phyloP scores from a whole-genome alignment of 2,888 invertebrate genomes.

The Dicycla oo region DNA sequence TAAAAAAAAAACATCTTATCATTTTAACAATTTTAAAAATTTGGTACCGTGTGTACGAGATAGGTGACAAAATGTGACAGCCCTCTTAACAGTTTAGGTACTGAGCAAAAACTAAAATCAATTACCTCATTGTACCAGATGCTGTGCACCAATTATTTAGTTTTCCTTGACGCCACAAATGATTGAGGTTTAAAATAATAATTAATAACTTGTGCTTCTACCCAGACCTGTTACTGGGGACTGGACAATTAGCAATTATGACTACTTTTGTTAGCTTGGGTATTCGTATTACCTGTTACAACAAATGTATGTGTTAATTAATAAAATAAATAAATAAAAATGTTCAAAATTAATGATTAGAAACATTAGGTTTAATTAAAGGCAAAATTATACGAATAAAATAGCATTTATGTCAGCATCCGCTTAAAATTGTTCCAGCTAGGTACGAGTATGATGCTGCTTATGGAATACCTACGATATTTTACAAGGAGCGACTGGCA shows the following conservation, averaged over 20 bases:
- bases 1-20: too few relatives aligned
- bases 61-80: too few relatives aligned
- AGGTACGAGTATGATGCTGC: background rate
- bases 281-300: too few relatives aligned
- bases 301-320: too few relatives aligned
- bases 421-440: background rate
- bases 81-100: too few relatives aligned
- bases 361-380: background rate
- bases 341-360: background rate
- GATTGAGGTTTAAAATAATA: conserved; percentile 7
- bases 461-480: background rate
- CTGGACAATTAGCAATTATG: too few relatives aligned
- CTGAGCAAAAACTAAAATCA: conserved; percentile 11
- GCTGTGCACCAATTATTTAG: background rate
- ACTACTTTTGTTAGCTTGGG: too few relatives aligned
- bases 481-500: background rate
- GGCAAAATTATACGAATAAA: background rate
- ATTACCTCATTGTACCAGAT: background rate
- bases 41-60: too few relatives aligned
- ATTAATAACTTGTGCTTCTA: too few relatives aligned
- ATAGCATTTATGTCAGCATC: background rate
- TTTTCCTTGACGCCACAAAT: conserved; percentile 14
- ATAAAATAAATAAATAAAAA: too few relatives aligned
- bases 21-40: too few relatives aligned
- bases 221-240: too few relatives aligned